These are phyloP conservation scores for Trachythela sp. DNA, from an alignment of 64 coral and sea anemone species.

Conservation along the genomic window DNA sequence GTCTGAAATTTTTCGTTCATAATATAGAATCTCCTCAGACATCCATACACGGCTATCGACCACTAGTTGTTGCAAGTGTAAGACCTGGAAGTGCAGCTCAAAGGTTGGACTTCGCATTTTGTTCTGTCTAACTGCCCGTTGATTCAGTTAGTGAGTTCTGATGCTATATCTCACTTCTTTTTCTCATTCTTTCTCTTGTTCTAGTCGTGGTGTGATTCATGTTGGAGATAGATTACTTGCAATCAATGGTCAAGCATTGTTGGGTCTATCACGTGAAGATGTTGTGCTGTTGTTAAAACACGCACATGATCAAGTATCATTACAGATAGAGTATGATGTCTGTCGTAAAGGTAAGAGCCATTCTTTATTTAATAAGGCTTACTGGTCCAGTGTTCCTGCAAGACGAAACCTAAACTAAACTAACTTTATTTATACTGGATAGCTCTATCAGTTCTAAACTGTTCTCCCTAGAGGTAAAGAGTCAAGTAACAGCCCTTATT, in stretches of 20 bases:
- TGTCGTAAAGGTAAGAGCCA: not conserved
- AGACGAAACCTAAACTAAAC: too few species aligned
- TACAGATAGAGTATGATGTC: conserved; percentile 17
- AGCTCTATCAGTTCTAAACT: too few species aligned
- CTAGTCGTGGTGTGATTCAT: not conserved
- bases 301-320: conserved; percentile 4
- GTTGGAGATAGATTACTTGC: conserved; percentile 1
- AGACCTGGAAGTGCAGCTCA: not conserved
- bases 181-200: not conserved
- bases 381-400: too few species aligned
- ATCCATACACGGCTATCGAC: not conserved
- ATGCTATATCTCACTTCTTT: not conserved
- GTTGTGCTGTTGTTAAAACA: not conserved
- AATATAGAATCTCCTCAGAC: not conserved
- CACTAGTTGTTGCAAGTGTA: not conserved
- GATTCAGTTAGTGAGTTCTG: not conserved
- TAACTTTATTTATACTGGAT: too few species aligned
- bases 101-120: not conserved
- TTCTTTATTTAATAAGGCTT: not conserved
- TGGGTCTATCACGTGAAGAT: not conserved
- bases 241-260: conserved; percentile 7
- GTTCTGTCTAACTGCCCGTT: not conserved
- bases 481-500: too few species aligned
- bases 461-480: not conserved
- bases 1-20: not conserved